These are phyloP conservation scores for Abrostola triplasia DNA, from an alignment of 2,888 invertebrate genomes.

Conservation along the genomic window DNA sequence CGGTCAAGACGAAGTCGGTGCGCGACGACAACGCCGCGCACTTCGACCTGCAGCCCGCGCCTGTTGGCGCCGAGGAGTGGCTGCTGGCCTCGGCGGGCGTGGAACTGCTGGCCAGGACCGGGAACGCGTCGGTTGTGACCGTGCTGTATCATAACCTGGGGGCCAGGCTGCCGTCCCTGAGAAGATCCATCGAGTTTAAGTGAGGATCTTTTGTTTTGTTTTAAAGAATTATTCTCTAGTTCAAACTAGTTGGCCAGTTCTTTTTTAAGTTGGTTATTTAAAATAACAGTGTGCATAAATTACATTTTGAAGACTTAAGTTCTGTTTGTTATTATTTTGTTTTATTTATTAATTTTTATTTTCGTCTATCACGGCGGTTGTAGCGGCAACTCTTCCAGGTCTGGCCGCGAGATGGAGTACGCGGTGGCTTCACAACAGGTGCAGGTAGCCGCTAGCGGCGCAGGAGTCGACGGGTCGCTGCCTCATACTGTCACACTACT, in stretches of 20 bases:
- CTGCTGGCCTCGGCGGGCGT: slow-evolving; percentile 74
- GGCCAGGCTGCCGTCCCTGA: slow-evolving; percentile 89
- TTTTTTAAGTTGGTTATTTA: neutral
- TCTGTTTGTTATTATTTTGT: slow-evolving; percentile 15
- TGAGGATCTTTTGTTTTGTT: slow-evolving; percentile 70
- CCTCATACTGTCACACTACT: slow-evolving; percentile 76
- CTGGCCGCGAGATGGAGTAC: slow-evolving; percentile 91
- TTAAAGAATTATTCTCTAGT: slow-evolving; percentile 13
- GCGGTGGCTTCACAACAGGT: slow-evolving; percentile 89
- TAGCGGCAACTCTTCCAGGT: slow-evolving; percentile 83
- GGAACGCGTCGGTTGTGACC: slow-evolving; percentile 80
- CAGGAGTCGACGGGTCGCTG: slow-evolving; percentile 73
- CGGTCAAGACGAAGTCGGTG: slow-evolving; percentile 70
- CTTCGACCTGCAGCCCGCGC: slow-evolving; percentile 69
- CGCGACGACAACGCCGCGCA: slow-evolving; percentile 75
- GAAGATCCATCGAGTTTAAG: slow-evolving; percentile 89
- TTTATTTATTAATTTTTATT: slow-evolving; percentile 37
- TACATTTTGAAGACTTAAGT: slow-evolving; percentile 15
- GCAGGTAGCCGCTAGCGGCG: slow-evolving; percentile 72
- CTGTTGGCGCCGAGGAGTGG: slow-evolving; percentile 72
- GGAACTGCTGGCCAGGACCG: slow-evolving; percentile 71
- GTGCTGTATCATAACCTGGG: slow-evolving; percentile 90
- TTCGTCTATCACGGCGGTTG: slow-evolving; percentile 53
- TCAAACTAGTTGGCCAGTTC: slow-evolving; percentile 9
- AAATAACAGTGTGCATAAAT: slow-evolving; percentile 3